Base-by-base conservation (phyloP, 2,113 vertebrate species). In the Myotis yumanensis region DNA sequence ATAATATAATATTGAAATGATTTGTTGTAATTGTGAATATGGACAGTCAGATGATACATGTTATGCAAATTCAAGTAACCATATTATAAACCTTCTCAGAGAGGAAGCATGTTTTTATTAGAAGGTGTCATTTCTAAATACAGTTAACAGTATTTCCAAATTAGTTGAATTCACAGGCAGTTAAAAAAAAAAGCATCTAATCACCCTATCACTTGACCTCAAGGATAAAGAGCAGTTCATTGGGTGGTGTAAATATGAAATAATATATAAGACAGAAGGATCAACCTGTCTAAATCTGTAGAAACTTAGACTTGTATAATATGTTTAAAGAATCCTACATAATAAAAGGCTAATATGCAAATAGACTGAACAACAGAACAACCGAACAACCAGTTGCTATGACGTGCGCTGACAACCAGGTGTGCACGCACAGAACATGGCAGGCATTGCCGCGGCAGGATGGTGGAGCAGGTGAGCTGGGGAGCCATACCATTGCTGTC, bases 71-170 rank as follows among this genome's bases (percentile, higher is more conserved):
- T 86, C 0, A 57, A 94, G 18, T 68, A 73, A 35, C 18, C 7
- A 7, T 82, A 43, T 72, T 88, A 79, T 90, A 92, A 82, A 86
- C 11, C 59, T 96, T 82, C 57, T 80, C 43, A 54, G 51, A 95
- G 15, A 88, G 30, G 7, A 52, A 8, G 11, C 28, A 54, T 35
- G 14, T 76, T 8, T 32, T 95, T 95, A 9, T 30, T 76, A 72
- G 18, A 16, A 76, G 17, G n/a, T 62, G 28, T 48, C 12, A 28
- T 68, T 84, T 94, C 76, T 64, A 88, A 95, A 54, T 54, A 66
- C 35, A 87, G 7, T 8, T 30, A 57, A 71, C 43, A 71, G 6
- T 43, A 59, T 82, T 72, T 81, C 5, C 2, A 17, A 94, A 82
- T 46, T 51, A 82, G 35, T 37, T 15, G 40, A 52, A 89, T 51